These are phyloP conservation scores for Nibea coibor DNA, from an alignment of 2,113 vertebrate genomes.

Conservation along the genomic window DNA sequence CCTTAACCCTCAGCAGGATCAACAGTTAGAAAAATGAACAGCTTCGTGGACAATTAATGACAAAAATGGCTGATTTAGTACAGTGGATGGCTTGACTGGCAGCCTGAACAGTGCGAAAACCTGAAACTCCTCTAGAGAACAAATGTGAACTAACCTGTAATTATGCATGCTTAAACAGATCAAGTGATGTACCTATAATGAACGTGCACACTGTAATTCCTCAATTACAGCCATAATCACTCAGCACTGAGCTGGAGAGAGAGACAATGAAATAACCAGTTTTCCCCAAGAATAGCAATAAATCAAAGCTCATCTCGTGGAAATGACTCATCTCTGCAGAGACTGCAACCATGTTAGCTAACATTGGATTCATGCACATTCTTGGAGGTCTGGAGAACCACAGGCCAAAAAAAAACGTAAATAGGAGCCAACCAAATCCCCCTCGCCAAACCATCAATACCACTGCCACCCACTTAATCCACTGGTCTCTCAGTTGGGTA, in stretches of 20 bases:
- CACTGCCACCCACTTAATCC: conserved; percentile 45
- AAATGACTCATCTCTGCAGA: conserved; percentile 19
- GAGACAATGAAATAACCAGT: conserved; percentile 38
- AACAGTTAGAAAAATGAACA: too few species aligned
- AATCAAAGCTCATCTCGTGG: conserved; percentile 46
- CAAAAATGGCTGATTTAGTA: background rate
- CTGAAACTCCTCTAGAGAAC: conserved; percentile 24
- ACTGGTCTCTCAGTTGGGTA: conserved; percentile 26
- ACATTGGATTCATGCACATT: conserved; percentile 30
- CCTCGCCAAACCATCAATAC: background rate
- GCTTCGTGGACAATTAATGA: background rate
- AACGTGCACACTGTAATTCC: conserved; percentile 42
- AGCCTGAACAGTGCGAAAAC: background rate
- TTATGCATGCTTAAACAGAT: conserved; percentile 38
- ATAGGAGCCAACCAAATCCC: conserved; percentile 16
- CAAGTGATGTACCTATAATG: conserved; percentile 37
- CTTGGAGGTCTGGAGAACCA: conserved; percentile 24
- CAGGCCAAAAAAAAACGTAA: conserved; percentile 22
- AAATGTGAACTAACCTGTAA: conserved; percentile 49
- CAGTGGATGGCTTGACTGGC: too few species aligned
- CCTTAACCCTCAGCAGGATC: background rate
- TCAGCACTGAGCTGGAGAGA: conserved; percentile 34
- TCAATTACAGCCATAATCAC: conserved; percentile 55
- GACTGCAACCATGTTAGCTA: conserved; percentile 41
- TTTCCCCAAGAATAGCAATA: conserved; percentile 51